phyloP scores from a whole-genome alignment of 2,113 vertebrate genomes.

The Pimephales promelas region DNA sequence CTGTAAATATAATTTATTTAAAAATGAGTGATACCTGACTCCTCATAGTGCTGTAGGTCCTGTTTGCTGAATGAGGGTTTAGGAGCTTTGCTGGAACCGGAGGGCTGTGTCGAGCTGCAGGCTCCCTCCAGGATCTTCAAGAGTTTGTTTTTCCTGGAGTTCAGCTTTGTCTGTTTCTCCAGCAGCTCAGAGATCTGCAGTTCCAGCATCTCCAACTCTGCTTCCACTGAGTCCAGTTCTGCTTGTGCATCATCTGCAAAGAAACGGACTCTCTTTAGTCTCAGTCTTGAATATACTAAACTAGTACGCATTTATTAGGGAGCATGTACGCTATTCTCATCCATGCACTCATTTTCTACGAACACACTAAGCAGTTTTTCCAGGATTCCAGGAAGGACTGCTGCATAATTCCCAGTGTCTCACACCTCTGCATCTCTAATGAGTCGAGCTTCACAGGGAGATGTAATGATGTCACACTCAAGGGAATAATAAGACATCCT shows the following conservation, averaged over 20 bases:
- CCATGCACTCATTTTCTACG: neutral
- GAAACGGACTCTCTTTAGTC: neutral
- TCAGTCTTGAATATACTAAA: neutral
- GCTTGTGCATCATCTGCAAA: constrained; percentile 79
- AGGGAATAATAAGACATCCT: neutral
- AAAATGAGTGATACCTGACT: constrained; percentile 74
- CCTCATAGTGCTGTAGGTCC: constrained; percentile 78
- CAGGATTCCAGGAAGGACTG: neutral
- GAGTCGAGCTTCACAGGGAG: constrained; percentile 54
- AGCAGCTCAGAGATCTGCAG: constrained; percentile 87
- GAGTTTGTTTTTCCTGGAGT: constrained; percentile 76
- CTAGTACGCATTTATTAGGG: neutral
- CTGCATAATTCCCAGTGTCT: constrained; percentile 53
- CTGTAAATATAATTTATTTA: too few species aligned
- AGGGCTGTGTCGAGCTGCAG: constrained; percentile 64
- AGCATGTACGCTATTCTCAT: neutral
- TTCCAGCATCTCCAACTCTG: constrained; percentile 85
- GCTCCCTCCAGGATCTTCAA: constrained; percentile 78
- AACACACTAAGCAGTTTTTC: neutral
- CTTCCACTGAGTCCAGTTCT: constrained; percentile 82
- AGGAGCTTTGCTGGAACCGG: constrained; percentile 57
- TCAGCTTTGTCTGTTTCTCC: constrained; percentile 84
- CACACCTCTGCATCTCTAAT: constrained; percentile 53
- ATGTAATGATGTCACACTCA: constrained; percentile 31
- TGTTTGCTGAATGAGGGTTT: constrained; percentile 69